A percentile compares a stretch with the other conserved stretches of the same genome.
These are phyloP conservation scores for Clunio marinus DNA, from an alignment of 2,888 invertebrate species.

Conservation along the genomic window DNA sequence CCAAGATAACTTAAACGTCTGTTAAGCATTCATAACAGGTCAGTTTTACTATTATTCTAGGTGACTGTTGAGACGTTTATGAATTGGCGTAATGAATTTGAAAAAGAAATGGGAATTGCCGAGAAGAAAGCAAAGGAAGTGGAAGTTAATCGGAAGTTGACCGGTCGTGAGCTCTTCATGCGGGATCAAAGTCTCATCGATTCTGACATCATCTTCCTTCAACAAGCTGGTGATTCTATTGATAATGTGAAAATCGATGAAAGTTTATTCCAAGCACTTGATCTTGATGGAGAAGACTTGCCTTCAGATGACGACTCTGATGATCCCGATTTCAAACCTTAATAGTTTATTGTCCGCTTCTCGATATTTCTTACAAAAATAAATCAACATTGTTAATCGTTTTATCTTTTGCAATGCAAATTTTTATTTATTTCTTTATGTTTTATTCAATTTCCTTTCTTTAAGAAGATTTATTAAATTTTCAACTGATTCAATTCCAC, in stretches of 20 bases:
- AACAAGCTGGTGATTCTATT: conserved; percentile 65
- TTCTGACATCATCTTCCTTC: conserved; percentile 92
- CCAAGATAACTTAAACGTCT: background rate
- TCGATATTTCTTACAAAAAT: too few species aligned
- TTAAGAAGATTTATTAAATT: background rate
- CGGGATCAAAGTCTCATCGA: conserved; percentile 89
- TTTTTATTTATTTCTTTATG: background rate
- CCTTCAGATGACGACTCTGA: conserved; percentile 55
- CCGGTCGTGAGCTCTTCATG: conserved; percentile 91
- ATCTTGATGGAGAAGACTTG: conserved; percentile 62
- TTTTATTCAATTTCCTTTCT: background rate
- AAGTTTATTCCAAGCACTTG: conserved; percentile 84
- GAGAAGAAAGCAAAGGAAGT: conserved; percentile 67
- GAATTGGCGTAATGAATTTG: conserved; percentile 90
- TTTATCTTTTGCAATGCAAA: background rate
- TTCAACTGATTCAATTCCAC: conserved; percentile 12
- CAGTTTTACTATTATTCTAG: conserved; percentile 26
- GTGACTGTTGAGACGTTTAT: conserved; percentile 95
- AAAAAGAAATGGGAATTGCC: conserved; percentile 76
- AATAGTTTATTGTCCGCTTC: too few species aligned
- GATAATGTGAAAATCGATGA: conserved; percentile 82
- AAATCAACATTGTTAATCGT: too few species aligned
- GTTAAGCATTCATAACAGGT: background rate
- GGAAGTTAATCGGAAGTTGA: conserved; percentile 75
- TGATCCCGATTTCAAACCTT: conserved; percentile 28